Evolutionary conservation across 2,113 vertebrate genomes (phyloP).

Genomic region (Ageneiosus marmoratus): DNA sequence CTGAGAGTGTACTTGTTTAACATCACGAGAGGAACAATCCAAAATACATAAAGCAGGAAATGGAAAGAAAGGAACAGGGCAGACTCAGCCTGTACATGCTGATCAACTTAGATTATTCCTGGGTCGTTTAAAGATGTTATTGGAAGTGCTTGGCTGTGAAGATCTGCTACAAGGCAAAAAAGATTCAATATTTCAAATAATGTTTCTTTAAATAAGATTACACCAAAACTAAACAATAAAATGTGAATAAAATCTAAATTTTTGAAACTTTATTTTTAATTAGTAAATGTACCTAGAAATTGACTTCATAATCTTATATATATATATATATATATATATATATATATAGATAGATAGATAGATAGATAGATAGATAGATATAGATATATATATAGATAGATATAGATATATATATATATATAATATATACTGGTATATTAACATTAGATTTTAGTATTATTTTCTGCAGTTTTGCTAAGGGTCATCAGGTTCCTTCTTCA

Average conservation of each 20-base stretch:
- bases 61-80: conserved; percentile 36
- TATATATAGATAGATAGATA: too few relatives aligned
- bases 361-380: too few relatives aligned
- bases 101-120: conserved; percentile 20
- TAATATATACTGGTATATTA: too few relatives aligned
- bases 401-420: too few relatives aligned
- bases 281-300: not conserved
- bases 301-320: not conserved
- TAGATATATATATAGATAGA: too few relatives aligned
- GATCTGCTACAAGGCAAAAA: not conserved
- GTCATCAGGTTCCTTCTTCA: not conserved
- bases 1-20: conserved; percentile 64
- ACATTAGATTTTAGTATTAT: too few relatives aligned
- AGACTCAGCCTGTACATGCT: conserved; percentile 1
- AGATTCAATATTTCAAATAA: not conserved
- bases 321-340: too few relatives aligned
- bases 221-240: not conserved
- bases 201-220: not conserved
- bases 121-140: not conserved
- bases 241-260: too few relatives aligned
- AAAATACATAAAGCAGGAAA: conserved; percentile 63
- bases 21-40: conserved; percentile 63
- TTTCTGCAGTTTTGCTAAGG: not conserved
- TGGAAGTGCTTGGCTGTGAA: not conserved
- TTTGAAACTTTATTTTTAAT: not conserved